Conservation (phyloP, 2,797 vertebrate species). For the Atherinosoma microstoma region DNA sequence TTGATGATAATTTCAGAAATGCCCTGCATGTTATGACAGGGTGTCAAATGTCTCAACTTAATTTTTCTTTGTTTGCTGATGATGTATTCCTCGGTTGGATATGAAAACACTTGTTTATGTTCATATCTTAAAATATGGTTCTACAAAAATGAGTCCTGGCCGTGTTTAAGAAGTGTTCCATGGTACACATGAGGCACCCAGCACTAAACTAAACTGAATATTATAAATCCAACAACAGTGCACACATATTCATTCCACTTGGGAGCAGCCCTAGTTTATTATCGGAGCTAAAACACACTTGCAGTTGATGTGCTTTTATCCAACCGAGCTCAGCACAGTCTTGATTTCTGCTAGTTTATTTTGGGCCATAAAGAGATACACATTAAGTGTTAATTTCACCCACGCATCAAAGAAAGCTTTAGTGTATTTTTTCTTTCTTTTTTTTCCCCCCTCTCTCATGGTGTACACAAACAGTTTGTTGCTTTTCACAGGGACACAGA, state of each 20-base stretch:
- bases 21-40: slow-evolving; percentile 42
- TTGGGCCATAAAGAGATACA: slow-evolving; percentile 32
- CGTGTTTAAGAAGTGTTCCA: slow-evolving; percentile 13
- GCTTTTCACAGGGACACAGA: slow-evolving; percentile 31
- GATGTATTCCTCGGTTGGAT: slow-evolving; percentile 18
- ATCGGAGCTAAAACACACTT: slow-evolving; percentile 31
- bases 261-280: slow-evolving; percentile 33
- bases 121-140: not conserved
- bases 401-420: slow-evolving; percentile 34
- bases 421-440: not conserved
- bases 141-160: slow-evolving; percentile 1
- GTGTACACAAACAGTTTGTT: slow-evolving; percentile 10
- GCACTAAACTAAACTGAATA: slow-evolving; percentile 19
- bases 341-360: slow-evolving; percentile 29
- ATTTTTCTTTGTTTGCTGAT: slow-evolving; percentile 35
- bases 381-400: slow-evolving; percentile 23
- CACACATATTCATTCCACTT: slow-evolving; percentile 23
- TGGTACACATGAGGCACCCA: not conserved
- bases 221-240: slow-evolving; percentile 11
- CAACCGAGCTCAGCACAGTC: slow-evolving; percentile 10
- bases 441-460: slow-evolving; percentile 5
- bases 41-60: slow-evolving; percentile 20
- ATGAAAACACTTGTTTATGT: slow-evolving; percentile 24
- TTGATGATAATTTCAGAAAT: slow-evolving; percentile 34
- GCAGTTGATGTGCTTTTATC: slow-evolving; percentile 36